Base-by-base conservation (phyloP, 2,113 vertebrate species). In the Malurus alboscapulatus region DNA sequence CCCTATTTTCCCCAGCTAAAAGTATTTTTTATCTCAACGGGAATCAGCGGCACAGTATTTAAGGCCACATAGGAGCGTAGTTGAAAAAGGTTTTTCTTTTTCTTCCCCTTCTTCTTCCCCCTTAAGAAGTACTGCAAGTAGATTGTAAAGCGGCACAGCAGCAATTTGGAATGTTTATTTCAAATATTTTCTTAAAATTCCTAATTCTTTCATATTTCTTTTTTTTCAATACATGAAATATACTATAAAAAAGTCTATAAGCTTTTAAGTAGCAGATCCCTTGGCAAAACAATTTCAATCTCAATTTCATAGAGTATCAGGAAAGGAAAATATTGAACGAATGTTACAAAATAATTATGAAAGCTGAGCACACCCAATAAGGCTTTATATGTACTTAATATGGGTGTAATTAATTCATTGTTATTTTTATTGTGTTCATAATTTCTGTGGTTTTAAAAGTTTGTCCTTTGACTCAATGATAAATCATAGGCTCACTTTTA, bases 171-270 rank as follows among this genome's bases (percentile, higher is more conserved):
- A 88, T 11, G 0, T 2, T 74, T 57, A 36, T 80, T 87, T 50
- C 7, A 63, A 63, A 65, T 38, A 44, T 16, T 22, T 63, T 67
- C 22, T 72, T 67, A 16, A 47, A 68, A 47, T 58, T 63, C 7
- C 13, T 17, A 42, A 16, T 51, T 50, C 3, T 55, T 57, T 54
- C 3, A 9, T 59, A 26, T 45, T 78, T 62, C 24, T 10, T 34
- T 51, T 45, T 59, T 10, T 83, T 68, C n/a, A 34, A 0, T 20
- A 13, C 8, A 21, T 27, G 16, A 78, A 82, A 22, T 34, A 61
- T 2, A 0, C 34, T 40, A 26, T 13, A 1, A 27, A 38, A 30
- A 32, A 36, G 12, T 58, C 30, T 5, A 0, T 8, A 20, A 9
- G 3, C 17, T 50, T 58, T 34, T 9, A 34, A 66, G 14, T 50